A percentile compares a stretch with the other conserved stretches of the same genome.
Evolutionary conservation across 2,113 vertebrate species (phyloP).

Genomic region (Carassius gibelio): DNA sequence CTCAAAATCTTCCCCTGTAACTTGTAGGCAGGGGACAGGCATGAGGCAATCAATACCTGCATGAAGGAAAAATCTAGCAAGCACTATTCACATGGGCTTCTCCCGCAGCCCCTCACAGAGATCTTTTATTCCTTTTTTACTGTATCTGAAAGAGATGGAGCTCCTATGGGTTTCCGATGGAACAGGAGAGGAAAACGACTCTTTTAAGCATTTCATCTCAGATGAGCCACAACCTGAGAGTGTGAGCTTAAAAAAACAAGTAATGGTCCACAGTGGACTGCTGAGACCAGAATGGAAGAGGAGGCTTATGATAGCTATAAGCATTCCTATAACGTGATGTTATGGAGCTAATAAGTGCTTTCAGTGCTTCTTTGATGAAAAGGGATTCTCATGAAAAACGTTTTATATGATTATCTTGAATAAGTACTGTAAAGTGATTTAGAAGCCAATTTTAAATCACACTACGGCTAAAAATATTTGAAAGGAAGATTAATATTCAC

Average conservation of each 20-base stretch:
- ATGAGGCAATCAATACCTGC: constrained; percentile 57
- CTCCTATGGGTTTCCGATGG: constrained; percentile 45
- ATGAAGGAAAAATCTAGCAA: constrained; percentile 35
- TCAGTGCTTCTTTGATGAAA: neutral
- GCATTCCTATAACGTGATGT: neutral
- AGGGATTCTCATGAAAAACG: neutral
- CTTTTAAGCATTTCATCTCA: constrained; percentile 53
- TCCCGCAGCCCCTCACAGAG: constrained; percentile 40
- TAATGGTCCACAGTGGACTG: constrained; percentile 38
- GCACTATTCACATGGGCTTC: constrained; percentile 42
- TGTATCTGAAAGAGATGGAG: constrained; percentile 39
- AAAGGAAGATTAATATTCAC: neutral
- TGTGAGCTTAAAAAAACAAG: neutral
- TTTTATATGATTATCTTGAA: constrained; percentile 2
- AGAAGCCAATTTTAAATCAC: too few relatives aligned
- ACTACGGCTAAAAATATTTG: neutral
- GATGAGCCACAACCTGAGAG: constrained; percentile 30
- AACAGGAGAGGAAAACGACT: constrained; percentile 49
- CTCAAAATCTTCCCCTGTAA: constrained; percentile 50
- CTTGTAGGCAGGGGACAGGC: constrained; percentile 51
- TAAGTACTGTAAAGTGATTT: neutral
- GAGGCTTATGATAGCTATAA: constrained; percentile 10
- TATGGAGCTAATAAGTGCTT: neutral
- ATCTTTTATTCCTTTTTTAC: constrained; percentile 49
- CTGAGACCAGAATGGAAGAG: constrained; percentile 9